phyloP scores from a whole-genome alignment of 2,888 invertebrate species.

The Lepetodrilus schrolli region DNA sequence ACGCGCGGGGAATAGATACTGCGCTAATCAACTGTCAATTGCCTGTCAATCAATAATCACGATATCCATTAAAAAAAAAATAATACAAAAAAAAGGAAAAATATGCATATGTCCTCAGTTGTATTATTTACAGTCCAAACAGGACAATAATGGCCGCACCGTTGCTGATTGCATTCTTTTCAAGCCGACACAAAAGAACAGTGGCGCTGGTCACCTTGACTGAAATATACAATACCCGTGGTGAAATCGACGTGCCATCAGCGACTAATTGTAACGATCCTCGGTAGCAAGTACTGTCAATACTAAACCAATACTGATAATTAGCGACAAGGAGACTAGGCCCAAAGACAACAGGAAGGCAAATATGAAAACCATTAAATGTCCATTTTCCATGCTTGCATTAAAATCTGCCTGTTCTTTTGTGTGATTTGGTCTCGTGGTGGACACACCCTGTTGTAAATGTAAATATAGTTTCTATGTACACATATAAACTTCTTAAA shows the following conservation, averaged over 20 bases:
- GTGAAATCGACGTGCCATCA: constrained; percentile 12
- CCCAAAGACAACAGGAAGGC: constrained; percentile 15
- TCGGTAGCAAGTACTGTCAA: neutral
- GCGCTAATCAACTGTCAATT: constrained; percentile 24
- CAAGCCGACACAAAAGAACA: neutral
- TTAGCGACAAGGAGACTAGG: constrained; percentile 1
- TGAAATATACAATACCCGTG: neutral
- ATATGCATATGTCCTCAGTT: neutral
- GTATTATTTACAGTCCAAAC: neutral
- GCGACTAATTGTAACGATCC: constrained; percentile 13
- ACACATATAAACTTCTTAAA: no score
- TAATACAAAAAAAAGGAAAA: no score
- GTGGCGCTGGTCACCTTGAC: neutral
- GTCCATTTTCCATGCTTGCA: constrained; percentile 27
- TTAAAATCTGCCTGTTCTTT: neutral
- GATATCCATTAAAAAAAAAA: no score
- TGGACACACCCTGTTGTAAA: no score
- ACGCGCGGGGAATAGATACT: neutral
- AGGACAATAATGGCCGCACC: neutral
- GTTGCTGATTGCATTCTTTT: constrained; percentile 4
- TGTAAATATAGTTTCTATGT: no score
- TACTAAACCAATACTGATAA: constrained; percentile 17
- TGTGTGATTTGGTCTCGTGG: neutral
- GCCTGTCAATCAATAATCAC: constrained; percentile 21
- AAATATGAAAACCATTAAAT: constrained; percentile 30